A percentile compares a stretch with the other conserved stretches of the same genome.
Evolutionary conservation across 2,888 invertebrate species (phyloP).

Genomic region (Rhamnusium bicolor): DNA sequence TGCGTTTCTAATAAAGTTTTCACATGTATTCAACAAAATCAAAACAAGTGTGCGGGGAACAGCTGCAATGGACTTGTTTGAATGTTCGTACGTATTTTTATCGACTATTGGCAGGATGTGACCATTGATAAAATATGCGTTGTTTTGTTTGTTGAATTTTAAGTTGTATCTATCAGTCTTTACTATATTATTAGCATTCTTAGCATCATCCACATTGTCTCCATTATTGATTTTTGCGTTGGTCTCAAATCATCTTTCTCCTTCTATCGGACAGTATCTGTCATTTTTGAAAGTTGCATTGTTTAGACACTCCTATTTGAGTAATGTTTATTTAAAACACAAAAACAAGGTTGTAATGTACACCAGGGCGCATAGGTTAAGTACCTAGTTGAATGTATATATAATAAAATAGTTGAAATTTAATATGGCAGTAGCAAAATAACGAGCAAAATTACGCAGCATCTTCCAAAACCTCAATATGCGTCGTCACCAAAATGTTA

Average conservation of each 20-base stretch:
- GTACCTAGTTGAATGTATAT: too few relatives aligned
- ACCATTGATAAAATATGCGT: conserved; percentile 1
- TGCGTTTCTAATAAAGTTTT: background rate
- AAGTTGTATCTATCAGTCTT: background rate
- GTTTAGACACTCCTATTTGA: background rate
- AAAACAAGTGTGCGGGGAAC: background rate
- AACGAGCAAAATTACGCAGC: too few relatives aligned
- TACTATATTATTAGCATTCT: background rate
- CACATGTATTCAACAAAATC: background rate
- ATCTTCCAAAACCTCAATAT: too few relatives aligned
- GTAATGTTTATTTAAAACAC: background rate
- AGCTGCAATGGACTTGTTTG: background rate
- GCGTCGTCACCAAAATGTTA: too few relatives aligned
- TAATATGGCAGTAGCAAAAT: too few relatives aligned
- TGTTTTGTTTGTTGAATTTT: background rate
- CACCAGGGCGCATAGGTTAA: too few relatives aligned
- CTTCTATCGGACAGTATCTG: background rate
- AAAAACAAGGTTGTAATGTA: background rate
- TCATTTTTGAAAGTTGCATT: background rate
- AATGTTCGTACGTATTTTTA: background rate
- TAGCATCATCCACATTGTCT: background rate
- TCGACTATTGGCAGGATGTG: conserved; percentile 27
- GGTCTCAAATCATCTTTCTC: conserved; percentile 5
- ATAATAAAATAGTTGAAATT: too few relatives aligned
- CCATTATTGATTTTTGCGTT: conserved; percentile 27